phyloP scores from a whole-genome alignment of 35 echinoderm and acorn worm species.

The Eucidaris tribuloides region DNA sequence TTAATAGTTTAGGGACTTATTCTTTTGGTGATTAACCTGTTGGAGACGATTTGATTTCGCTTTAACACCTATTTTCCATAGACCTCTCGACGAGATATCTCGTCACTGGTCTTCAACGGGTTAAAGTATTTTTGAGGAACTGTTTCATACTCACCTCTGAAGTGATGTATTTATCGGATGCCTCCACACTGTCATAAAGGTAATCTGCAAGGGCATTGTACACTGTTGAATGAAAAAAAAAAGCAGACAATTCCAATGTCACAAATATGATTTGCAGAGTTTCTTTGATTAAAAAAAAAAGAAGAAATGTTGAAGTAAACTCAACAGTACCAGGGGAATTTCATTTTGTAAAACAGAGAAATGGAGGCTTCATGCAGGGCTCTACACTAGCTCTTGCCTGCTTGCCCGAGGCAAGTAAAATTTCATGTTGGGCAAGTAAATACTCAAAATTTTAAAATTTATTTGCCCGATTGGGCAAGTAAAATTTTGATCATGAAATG shows the following conservation, averaged over 20 bases:
- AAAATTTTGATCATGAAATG: too few relatives aligned
- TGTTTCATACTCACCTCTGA: constrained; percentile 51
- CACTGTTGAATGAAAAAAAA: constrained; percentile 48
- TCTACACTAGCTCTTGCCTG: too few relatives aligned
- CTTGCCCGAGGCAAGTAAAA: too few relatives aligned
- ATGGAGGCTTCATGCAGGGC: too few relatives aligned
- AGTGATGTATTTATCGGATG: constrained; percentile 70
- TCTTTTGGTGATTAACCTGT: neutral
- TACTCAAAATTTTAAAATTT: too few relatives aligned
- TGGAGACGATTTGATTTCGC: too few relatives aligned
- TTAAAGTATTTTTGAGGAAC: neutral
- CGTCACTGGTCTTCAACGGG: too few relatives aligned
- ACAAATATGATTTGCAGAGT: neutral
- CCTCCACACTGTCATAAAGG: constrained; percentile 69
- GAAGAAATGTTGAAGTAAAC: neutral
- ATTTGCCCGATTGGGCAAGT: too few relatives aligned
- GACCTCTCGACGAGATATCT: too few relatives aligned
- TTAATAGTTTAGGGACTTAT: neutral
- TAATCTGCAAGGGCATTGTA: constrained; percentile 96
- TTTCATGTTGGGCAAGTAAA: too few relatives aligned
- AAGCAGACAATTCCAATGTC: neutral
- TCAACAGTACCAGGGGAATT: neutral
- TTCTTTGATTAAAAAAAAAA: neutral
- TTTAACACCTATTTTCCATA: too few relatives aligned
- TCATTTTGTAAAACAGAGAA: too few relatives aligned